phyloP scores from a whole-genome alignment of 2,113 vertebrate species.

The Corythornis vintsioides region DNA sequence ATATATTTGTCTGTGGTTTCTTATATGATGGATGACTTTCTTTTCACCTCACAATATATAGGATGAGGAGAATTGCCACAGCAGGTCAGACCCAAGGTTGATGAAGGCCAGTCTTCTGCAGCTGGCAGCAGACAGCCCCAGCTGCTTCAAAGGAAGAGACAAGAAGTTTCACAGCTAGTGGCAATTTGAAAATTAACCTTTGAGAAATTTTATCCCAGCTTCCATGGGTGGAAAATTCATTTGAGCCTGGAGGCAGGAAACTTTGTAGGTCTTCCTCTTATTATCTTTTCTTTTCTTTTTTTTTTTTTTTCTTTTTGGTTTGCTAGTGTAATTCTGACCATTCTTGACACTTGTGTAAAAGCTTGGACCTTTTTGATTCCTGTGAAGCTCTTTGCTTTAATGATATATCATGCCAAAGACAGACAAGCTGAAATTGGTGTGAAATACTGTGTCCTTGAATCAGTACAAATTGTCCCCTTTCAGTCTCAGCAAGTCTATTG shows the following conservation, averaged over 20 bases:
- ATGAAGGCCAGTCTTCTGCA: slow-evolving; percentile 35
- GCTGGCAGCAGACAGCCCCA: slow-evolving; percentile 38
- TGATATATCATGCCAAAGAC: not conserved
- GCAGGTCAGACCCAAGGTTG: slow-evolving; percentile 8
- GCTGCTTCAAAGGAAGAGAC: slow-evolving; percentile 26
- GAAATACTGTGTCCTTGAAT: not conserved
- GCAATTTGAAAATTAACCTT: slow-evolving; percentile 51
- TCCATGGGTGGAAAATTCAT: not conserved
- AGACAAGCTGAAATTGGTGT: not conserved
- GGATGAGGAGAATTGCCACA: not conserved
- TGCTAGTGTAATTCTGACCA: not conserved
- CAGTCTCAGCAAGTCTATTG: not conserved
- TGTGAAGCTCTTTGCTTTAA: not conserved
- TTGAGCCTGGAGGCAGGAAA: not conserved
- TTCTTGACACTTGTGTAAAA: not conserved
- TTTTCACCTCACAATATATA: not conserved
- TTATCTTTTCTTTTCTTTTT: accelerated
- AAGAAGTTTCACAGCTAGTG: slow-evolving; percentile 21
- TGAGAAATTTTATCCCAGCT: slow-evolving; percentile 13
- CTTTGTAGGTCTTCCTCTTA: not conserved
- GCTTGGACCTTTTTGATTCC: not conserved
- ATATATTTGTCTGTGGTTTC: slow-evolving; percentile 8
- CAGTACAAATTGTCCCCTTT: not conserved
- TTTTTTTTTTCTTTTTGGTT: not conserved
- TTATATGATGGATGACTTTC: not conserved